Base-by-base conservation (phyloP, 2,797 vertebrate species). In the Scomberomorus guttatus region DNA sequence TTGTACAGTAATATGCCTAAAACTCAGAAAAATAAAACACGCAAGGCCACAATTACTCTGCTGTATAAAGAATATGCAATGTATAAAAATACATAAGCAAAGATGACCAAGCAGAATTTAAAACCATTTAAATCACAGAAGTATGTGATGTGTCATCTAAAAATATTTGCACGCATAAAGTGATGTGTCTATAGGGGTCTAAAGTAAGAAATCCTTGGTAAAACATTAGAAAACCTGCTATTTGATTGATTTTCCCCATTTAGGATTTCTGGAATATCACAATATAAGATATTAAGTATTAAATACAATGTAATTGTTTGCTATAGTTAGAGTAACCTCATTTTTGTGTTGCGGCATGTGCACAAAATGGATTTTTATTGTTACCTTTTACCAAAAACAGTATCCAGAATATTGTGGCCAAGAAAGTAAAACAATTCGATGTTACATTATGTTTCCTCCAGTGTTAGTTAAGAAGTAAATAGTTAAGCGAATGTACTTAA, bases 391-490 rank as follows among this genome's bases (percentile, higher is more conserved):
- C 6, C 6, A 22, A 50, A 14, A 22, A 32, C 12, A 14, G 10
- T 52, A 57, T 57, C 6, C 24, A 58, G 17, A 27, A 59, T 56
- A 52, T 15, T 34, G 8, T 76, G 42, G 57, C 24, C 6, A 55
- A 32, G 52, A 66, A 46, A 58, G 4, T 2, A 50, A 74, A 52
- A 6, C 12, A 39, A n/a, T 68, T 52, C 13, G 2, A 13, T 25
- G 7, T 18, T 20, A 18, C 13, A 42, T 65, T 24, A 1, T 66
- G 9, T 56, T 69, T 3, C 18, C 15, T 29, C 5, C 2, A 34
- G 8, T n/a, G 42, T 51, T 52, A n/a, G 44, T 50, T 75, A 42
- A 42, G 39, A 52, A 48, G 25, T 58, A 22, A 70, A 76, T 2
- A 20, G 25, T 22, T 57, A 70, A 57, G 4, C 18, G 25, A 15